phyloP scores from a whole-genome alignment of 1,140 invertebrate species.

The Magallana gigas region DNA sequence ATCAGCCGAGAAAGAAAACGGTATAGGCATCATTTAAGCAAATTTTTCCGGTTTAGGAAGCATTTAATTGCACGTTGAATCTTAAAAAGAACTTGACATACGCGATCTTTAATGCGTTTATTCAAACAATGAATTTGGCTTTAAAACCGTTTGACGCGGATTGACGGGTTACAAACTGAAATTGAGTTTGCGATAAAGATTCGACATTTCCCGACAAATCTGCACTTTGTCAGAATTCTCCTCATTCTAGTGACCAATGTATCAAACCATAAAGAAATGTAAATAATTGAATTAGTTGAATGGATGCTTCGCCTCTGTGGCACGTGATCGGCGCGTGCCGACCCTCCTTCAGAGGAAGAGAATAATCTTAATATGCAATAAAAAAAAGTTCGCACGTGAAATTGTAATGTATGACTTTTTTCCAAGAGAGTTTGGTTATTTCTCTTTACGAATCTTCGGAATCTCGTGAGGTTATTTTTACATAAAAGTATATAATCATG shows the following conservation, averaged over 20 bases:
- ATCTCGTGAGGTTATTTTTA: too few species aligned
- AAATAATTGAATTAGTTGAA: conserved; percentile 14
- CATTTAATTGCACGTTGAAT: too few species aligned
- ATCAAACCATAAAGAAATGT: neutral
- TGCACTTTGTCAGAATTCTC: conserved; percentile 23
- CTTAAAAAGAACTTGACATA: too few species aligned
- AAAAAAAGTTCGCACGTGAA: conserved; percentile 1
- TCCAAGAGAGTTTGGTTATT: too few species aligned
- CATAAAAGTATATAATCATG: too few species aligned
- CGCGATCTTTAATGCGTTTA: too few species aligned
- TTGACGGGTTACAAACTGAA: conserved; percentile 12
- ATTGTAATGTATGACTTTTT: neutral
- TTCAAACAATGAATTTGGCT: too few species aligned
- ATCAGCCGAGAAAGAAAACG: too few species aligned
- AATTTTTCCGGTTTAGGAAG: too few species aligned
- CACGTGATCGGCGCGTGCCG: neutral
- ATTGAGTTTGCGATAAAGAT: neutral
- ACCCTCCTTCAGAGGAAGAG: neutral
- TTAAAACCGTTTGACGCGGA: neutral
- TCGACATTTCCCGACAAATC: neutral
- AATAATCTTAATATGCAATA: conserved; percentile 22
- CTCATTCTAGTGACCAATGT: conserved; percentile 2
- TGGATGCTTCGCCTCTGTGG: neutral
- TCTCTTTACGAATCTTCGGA: too few species aligned
- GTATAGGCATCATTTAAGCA: too few species aligned